Evolutionary conservation across 2,797 vertebrate species (phyloP), one percentile per base, ranked within the genome.

Genomic region (Silurus aristotelis): DNA sequence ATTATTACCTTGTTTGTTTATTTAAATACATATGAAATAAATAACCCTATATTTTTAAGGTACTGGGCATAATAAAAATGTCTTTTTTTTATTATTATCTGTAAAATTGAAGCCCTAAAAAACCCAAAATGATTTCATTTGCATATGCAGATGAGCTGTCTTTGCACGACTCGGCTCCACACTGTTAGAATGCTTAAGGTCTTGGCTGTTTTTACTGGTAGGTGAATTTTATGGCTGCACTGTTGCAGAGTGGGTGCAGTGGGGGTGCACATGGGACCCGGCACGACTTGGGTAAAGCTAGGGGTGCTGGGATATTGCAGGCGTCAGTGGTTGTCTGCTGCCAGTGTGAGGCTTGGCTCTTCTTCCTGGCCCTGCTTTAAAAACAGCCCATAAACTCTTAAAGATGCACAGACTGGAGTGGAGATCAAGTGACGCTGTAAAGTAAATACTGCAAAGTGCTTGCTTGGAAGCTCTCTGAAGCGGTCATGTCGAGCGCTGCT

Each of bases 281-380:
- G 83, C 73, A 83, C 58, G 86, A 86, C 83, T 22, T n/a, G 52
- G 77, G 78, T 60, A 61, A 82, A 75, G 86, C 43, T 55, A 52
- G 87, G 38, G 87, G 83, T 71, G 60, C n/a, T 83, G 38, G 43
- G 67, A 71, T n/a, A 78, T 72, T 72, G 64, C 73, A 81, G 87
- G 88, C 86, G 90, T 88, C 85, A 88, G 89, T 76, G 84, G 89
- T 84, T 63, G 82, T 86, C 89, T 92, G 90, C 84, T 89, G 91
- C 91, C 90, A 91, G 78, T 89, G 90, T 91, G 90, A 91, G 90
- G 90, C 87, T 90, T 90, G 92, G 84, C 87, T 91, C 92, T 87
- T 90, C 91, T 87, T 90, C 77, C 88, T 91, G 92, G 91, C 90
- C 72, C 14, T 1, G 46, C 86, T 88, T 89, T 90, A 91, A 92